These are phyloP conservation scores for Azemiops feae DNA, from an alignment of 2,113 vertebrate species.

Conservation along the genomic window DNA sequence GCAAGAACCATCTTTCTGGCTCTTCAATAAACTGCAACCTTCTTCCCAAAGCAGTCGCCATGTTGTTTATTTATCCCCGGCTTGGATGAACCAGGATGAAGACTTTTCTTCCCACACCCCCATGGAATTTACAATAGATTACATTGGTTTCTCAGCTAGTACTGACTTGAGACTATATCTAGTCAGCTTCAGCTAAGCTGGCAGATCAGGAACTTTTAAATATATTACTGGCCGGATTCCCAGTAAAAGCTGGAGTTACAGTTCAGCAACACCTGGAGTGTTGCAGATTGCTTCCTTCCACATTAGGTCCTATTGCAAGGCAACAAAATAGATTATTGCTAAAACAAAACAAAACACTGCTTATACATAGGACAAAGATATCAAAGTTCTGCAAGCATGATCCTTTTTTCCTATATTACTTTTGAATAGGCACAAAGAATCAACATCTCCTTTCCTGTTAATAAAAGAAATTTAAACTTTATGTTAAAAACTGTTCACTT, in stretches of 20 bases:
- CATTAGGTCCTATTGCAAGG: not conserved
- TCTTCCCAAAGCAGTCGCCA: too few species aligned
- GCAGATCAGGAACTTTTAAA: not conserved
- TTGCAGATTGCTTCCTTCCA: not conserved
- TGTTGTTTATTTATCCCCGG: too few species aligned
- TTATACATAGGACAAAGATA: not conserved
- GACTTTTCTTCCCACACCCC: too few species aligned
- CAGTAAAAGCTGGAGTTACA: not conserved
- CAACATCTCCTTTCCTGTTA: constrained; percentile 55
- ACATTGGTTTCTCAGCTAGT: not conserved
- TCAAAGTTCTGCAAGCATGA: too few species aligned
- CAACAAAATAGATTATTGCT: not conserved
- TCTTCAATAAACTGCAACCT: too few species aligned
- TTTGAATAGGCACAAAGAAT: constrained; percentile 5
- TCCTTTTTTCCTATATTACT: not conserved
- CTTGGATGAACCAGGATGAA: too few species aligned
- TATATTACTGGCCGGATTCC: not conserved
- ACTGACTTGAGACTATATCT: not conserved
- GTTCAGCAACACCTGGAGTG: not conserved
- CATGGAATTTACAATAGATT: too few species aligned
- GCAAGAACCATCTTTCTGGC: too few species aligned
- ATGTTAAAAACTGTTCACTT: constrained; percentile 74
- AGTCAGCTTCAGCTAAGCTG: not conserved
- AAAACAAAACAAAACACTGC: not conserved
- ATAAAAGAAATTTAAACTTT: constrained; percentile 80